Percentiles rank a stretch among this genome's conserved stretches.
Conservation (phyloP, 2,113 vertebrate species). For the Clarias batrachus region DNA sequence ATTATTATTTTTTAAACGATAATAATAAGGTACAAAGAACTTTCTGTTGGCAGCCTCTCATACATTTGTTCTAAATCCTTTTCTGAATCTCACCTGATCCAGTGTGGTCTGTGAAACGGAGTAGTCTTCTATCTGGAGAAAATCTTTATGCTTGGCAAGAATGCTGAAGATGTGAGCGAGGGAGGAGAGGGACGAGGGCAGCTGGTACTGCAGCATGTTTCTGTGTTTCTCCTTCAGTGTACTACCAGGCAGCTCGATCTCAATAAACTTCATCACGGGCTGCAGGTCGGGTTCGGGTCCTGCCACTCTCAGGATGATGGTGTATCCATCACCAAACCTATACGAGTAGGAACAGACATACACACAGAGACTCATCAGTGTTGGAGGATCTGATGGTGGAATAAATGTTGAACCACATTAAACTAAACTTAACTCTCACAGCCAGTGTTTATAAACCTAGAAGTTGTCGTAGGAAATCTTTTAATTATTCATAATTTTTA, state of each 20-base stretch:
- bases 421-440: neutral
- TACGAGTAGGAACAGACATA: conserved; percentile 25
- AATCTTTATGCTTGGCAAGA: conserved; percentile 87
- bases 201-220: conserved; percentile 97
- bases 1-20: neutral
- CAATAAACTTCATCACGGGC: conserved; percentile 92
- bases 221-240: conserved; percentile 92
- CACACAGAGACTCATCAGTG: neutral
- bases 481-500: neutral
- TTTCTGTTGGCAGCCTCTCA: neutral
- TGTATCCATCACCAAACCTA: conserved; percentile 97
- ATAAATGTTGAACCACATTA: neutral
- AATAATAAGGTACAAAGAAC: neutral
- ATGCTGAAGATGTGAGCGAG: conserved; percentile 92
- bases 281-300: conserved; percentile 84
- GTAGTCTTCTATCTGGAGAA: conserved; percentile 93
- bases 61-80: neutral
- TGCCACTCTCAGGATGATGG: conserved; percentile 89
- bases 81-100: conserved; percentile 84
- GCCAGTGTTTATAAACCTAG: neutral
- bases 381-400: neutral
- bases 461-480: neutral
- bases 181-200: conserved; percentile 85
- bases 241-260: conserved; percentile 86
- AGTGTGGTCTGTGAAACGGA: conserved; percentile 97